Conservation (phyloP, 2,113 vertebrate species). For the Eidolon helvum region DNA sequence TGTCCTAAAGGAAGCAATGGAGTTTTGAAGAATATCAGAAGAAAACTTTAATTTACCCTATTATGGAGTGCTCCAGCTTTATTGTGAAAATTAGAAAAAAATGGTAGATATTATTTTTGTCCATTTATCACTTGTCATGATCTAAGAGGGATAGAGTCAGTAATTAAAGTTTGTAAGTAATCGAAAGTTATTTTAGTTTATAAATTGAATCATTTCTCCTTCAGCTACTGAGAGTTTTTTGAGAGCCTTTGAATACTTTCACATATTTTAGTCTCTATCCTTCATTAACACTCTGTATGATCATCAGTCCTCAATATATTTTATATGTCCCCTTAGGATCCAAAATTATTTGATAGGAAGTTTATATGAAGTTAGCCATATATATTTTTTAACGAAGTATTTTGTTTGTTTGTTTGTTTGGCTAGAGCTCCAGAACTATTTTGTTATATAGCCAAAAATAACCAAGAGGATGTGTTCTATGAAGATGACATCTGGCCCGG, state of each 20-base stretch:
- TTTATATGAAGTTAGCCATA: not conserved
- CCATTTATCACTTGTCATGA: not conserved
- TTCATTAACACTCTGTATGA: not conserved
- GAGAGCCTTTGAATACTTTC: not conserved
- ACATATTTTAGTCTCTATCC: not conserved
- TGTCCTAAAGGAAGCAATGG: not conserved
- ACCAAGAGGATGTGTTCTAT: conserved; percentile 96
- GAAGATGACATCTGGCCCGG: conserved; percentile 98
- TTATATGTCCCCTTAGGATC: not conserved
- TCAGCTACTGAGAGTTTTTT: not conserved
- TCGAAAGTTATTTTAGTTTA: not conserved
- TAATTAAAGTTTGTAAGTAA: not conserved
- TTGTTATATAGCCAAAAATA: conserved; percentile 90
- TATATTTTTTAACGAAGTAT: not conserved
- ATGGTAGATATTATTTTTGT: not conserved
- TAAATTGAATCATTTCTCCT: not conserved
- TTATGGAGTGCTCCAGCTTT: not conserved
- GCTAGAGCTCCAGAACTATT: conserved; percentile 95
- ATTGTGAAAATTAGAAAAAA: conserved; percentile 40
- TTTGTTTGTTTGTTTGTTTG: conserved; percentile 31
- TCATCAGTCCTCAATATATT: not conserved
- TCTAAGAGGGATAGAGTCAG: not conserved
- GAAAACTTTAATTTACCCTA: not conserved
- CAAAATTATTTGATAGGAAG: conserved; percentile 15
- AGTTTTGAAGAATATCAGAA: conserved; percentile 11